Evolutionary conservation across 1,140 invertebrate genomes (phyloP).

Genomic region (Oncopeltus fasciatus): DNA sequence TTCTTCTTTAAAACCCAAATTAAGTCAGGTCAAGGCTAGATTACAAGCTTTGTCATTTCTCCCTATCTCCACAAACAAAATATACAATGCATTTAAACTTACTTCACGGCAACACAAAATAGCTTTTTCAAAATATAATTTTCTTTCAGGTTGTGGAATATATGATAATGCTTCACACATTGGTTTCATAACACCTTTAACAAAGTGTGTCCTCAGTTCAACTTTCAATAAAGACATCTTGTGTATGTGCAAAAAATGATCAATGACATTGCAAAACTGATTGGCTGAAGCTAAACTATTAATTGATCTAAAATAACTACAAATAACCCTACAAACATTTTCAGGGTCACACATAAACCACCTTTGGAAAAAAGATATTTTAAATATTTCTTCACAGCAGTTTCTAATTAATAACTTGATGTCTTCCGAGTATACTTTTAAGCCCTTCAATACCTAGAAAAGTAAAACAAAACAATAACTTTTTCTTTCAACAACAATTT

Average conservation of each 20-base stretch:
- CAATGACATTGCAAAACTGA: background rate
- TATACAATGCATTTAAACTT: too few relatives aligned
- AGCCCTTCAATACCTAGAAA: background rate
- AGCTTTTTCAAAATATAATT: background rate
- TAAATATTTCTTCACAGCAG: background rate
- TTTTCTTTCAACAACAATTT: background rate
- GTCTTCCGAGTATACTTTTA: background rate
- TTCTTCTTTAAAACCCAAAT: too few relatives aligned
- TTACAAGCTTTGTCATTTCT: too few relatives aligned
- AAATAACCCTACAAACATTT: background rate
- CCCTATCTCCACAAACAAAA: too few relatives aligned
- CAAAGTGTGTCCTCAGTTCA: background rate
- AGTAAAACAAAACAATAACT: background rate
- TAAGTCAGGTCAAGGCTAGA: too few relatives aligned
- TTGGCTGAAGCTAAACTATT: background rate
- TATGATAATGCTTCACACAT: background rate
- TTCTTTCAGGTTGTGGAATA: background rate
- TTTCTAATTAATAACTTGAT: background rate
- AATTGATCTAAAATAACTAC: background rate
- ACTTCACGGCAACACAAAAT: background rate
- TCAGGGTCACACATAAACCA: constrained; percentile 10
- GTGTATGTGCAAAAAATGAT: constrained; percentile 4
- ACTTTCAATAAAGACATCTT: constrained; percentile 12
- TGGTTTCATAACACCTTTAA: constrained; percentile 1
- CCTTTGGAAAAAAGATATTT: constrained; percentile 10